Evolutionary conservation across 1,140 invertebrate genomes (phyloP).

Genomic region (Bombus huntii): DNA sequence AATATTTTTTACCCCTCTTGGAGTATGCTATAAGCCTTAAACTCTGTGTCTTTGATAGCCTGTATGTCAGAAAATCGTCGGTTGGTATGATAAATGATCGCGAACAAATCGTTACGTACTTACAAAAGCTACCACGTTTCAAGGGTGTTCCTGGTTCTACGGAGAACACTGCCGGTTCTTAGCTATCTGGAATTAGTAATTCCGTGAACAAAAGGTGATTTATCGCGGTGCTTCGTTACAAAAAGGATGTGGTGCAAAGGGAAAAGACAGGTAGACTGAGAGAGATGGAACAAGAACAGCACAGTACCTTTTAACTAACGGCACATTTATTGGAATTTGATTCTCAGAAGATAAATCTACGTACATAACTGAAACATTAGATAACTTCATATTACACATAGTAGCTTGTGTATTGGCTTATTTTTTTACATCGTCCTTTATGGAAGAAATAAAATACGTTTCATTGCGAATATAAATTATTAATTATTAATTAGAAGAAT

Average conservation of each 20-base stretch:
- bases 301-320: not conserved
- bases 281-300: not conserved
- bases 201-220: slow-evolving; percentile 65
- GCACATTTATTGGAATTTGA: not conserved
- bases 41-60: not conserved
- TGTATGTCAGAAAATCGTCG: slow-evolving; percentile 12
- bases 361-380: too few species aligned
- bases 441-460: too few species aligned
- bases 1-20: not conserved
- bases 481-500: too few species aligned
- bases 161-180: slow-evolving; percentile 24
- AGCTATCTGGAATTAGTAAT: slow-evolving; percentile 57
- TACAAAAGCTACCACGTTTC: slow-evolving; percentile 50
- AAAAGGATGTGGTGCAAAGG: not conserved
- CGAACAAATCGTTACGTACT: slow-evolving; percentile 40
- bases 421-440: too few species aligned
- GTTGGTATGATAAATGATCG: slow-evolving; percentile 39
- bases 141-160: slow-evolving; percentile 38
- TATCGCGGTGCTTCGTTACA: slow-evolving; percentile 49
- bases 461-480: too few species aligned
- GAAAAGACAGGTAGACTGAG: not conserved
- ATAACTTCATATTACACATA: too few species aligned
- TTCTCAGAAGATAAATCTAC: not conserved
- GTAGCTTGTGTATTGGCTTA: too few species aligned
- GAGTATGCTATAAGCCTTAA: not conserved